Evolutionary conservation across 2,797 vertebrate genomes (phyloP).

Genomic region (Dicrostonyx torquatus): DNA sequence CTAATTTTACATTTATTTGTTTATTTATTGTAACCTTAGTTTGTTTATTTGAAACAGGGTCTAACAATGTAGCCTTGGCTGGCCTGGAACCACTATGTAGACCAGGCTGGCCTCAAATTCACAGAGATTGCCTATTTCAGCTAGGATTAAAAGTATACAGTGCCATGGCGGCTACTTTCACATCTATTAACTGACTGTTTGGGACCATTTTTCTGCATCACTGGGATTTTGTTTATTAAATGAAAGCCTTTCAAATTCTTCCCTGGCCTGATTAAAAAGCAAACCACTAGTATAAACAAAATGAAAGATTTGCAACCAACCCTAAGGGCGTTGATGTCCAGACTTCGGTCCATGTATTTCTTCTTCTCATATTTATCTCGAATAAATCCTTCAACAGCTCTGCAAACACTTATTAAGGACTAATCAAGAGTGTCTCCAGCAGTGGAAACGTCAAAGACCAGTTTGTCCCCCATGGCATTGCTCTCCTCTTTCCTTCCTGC

Average conservation of each 20-base stretch:
- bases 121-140: background rate
- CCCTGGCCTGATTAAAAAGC: conserved; percentile 31
- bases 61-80: background rate
- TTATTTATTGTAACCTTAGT: background rate
- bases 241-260: conserved; percentile 48
- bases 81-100: background rate
- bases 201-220: conserved; percentile 24
- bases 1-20: background rate
- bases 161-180: background rate
- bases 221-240: conserved; percentile 40
- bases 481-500: conserved; percentile 16
- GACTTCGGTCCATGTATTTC: conserved; percentile 97
- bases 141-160: background rate
- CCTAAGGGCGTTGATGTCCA: conserved; percentile 93
- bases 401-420: conserved; percentile 86
- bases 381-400: conserved; percentile 95
- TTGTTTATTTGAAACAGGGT: background rate
- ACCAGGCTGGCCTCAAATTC: background rate
- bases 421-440: conserved; percentile 62
- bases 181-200: conserved; percentile 34
- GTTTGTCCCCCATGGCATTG: background rate
- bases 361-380: conserved; percentile 99
- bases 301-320: conserved; percentile 86
- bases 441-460: background rate
- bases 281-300: conserved; percentile 59